These are phyloP conservation scores for Knipowitschia caucasica DNA, from an alignment of 2,797 vertebrate genomes.

Conservation along the genomic window DNA sequence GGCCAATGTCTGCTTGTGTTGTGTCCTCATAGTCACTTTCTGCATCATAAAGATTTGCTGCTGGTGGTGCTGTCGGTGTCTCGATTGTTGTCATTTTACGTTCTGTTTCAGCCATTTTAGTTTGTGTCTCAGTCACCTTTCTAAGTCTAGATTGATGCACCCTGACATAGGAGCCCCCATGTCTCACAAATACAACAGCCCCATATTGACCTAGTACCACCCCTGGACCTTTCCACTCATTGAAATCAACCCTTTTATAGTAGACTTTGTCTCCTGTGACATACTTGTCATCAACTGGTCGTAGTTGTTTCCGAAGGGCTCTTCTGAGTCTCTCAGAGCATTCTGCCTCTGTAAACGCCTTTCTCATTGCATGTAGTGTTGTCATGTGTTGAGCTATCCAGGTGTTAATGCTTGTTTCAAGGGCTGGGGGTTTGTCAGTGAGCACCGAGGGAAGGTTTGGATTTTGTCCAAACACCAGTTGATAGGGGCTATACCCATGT, in stretches of 20 bases:
- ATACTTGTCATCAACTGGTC: neutral
- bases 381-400: too few species aligned
- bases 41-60: neutral
- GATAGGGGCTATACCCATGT: neutral
- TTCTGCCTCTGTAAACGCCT: too few species aligned
- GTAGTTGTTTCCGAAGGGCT: neutral
- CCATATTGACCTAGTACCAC: neutral
- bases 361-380: too few species aligned
- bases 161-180: neutral
- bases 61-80: neutral
- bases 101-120: neutral
- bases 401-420: too few species aligned
- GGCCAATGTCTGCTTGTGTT: neutral
- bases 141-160: conserved; percentile 1
- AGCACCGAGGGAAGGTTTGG: too few species aligned
- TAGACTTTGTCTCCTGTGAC: neutral
- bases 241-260: neutral
- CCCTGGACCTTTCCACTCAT: neutral
- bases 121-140: neutral
- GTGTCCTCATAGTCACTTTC: neutral
- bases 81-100: neutral
- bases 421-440: neutral
- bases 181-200: too few species aligned
- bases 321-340: too few species aligned
- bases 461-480: neutral